Conservation (phyloP, 2,113 vertebrate species). For the Chauna torquata region DNA sequence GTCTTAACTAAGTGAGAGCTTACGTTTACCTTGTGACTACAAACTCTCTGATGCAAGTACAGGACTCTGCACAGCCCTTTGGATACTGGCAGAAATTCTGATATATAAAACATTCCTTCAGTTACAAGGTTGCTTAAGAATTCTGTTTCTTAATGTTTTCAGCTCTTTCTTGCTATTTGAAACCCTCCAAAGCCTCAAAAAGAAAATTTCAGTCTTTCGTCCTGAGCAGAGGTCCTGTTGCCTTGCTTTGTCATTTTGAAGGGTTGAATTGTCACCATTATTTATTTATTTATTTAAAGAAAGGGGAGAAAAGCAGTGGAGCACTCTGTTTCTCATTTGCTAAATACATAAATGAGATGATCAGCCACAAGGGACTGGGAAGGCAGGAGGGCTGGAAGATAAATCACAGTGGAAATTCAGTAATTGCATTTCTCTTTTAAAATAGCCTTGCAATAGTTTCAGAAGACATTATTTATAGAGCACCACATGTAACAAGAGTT, state of each 20-base stretch:
- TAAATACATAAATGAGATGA: constrained; percentile 28
- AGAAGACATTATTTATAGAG: constrained; percentile 47
- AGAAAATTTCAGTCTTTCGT: not conserved
- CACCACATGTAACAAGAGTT: not conserved
- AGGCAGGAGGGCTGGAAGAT: not conserved
- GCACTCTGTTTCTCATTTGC: not conserved
- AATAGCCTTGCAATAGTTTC: constrained; percentile 1
- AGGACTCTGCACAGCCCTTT: not conserved
- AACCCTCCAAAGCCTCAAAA: constrained; percentile 30
- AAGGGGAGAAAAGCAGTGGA: not conserved
- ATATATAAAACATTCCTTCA: not conserved
- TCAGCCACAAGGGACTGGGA: not conserved
- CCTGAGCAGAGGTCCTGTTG: not conserved
- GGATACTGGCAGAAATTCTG: not conserved
- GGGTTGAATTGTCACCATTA: not conserved
- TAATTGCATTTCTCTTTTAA: constrained; percentile 24
- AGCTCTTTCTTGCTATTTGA: not conserved
- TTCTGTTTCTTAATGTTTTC: not conserved
- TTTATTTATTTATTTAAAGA: not conserved
- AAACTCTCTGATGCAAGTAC: not conserved
- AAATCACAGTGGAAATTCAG: constrained; percentile 28
- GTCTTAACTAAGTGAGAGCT: not conserved
- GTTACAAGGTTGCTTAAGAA: not conserved
- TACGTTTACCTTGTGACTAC: not conserved
- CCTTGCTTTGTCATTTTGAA: not conserved